Conservation (phyloP, 2,888 invertebrate genomes). For the Trichogramma evanescens region DNA sequence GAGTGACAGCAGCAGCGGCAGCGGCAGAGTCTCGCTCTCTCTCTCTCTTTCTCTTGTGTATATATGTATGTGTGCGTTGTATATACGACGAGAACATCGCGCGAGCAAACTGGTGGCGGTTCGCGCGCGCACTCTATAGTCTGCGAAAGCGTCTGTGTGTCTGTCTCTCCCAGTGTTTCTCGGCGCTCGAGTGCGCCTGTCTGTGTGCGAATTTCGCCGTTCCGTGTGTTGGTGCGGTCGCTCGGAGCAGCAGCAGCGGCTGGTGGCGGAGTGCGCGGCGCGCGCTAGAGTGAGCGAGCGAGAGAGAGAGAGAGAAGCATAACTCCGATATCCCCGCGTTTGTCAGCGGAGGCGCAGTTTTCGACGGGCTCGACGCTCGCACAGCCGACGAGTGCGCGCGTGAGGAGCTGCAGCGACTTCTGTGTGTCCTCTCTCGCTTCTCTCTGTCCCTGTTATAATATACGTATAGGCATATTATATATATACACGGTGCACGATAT, state of each 20-base stretch:
- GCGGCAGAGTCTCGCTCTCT: too few relatives aligned
- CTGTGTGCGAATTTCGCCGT: constrained; percentile 27
- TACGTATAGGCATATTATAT: neutral
- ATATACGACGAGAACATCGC: neutral
- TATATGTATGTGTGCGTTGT: constrained; percentile 13
- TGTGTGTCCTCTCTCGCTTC: constrained; percentile 18
- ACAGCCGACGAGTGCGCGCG: constrained; percentile 11
- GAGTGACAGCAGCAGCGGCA: too few relatives aligned
- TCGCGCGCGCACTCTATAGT: too few relatives aligned
- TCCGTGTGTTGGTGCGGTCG: too few relatives aligned
- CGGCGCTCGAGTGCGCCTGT: constrained; percentile 17
- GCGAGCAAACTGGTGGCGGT: too few relatives aligned
- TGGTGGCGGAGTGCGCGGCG: too few relatives aligned
- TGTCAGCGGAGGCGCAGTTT: neutral
- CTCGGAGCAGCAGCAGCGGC: too few relatives aligned
- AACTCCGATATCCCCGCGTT: neutral
- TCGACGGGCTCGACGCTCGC: too few relatives aligned
- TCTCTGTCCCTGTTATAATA: constrained; percentile 40
- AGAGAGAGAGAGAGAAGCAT: constrained; percentile 1
- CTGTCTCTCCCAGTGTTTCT: too few relatives aligned
- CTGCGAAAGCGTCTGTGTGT: too few relatives aligned
- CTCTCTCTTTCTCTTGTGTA: neutral
- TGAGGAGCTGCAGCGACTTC: constrained; percentile 2
- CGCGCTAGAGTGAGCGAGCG: neutral
- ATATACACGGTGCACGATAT: too few relatives aligned